phyloP scores from a whole-genome alignment of 2,888 invertebrate species.

The Theristus sp. region DNA sequence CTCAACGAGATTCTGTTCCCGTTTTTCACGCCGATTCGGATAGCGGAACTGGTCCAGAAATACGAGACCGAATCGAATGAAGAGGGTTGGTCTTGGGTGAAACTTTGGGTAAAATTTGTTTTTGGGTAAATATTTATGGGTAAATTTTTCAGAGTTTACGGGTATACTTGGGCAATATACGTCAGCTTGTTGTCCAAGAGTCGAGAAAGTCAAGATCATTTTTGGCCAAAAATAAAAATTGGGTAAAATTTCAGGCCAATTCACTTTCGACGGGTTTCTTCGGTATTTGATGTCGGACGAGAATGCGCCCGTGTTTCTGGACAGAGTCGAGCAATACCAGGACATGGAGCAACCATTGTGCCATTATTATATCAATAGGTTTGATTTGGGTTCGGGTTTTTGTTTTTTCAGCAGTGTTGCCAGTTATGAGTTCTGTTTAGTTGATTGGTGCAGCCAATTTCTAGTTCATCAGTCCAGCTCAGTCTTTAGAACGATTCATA shows the following conservation, averaged over 20 bases:
- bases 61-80: slow-evolving; percentile 41
- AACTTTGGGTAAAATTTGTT: too few species aligned
- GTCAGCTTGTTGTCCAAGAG: too few species aligned
- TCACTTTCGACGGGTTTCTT: slow-evolving; percentile 86
- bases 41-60: slow-evolving; percentile 71
- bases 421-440: too few species aligned
- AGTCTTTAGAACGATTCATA: too few species aligned
- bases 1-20: slow-evolving; percentile 97
- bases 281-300: slow-evolving; percentile 99
- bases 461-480: too few species aligned
- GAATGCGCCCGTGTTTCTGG: slow-evolving; percentile 95
- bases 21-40: slow-evolving; percentile 79
- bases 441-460: too few species aligned
- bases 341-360: slow-evolving; percentile 97
- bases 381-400: too few species aligned
- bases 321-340: slow-evolving; percentile 45
- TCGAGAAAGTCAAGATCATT: background rate
- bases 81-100: too few species aligned
- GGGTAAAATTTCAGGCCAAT: slow-evolving; percentile 43
- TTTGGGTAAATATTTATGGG: background rate
- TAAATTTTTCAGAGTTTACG: too few species aligned
- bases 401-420: too few species aligned
- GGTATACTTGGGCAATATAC: too few species aligned
- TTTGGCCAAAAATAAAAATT: slow-evolving; percentile 22
- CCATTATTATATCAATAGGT: slow-evolving; percentile 83